Evolutionary conservation across 2,888 invertebrate species (phyloP).

Genomic region (Standfussiana lucernea): DNA sequence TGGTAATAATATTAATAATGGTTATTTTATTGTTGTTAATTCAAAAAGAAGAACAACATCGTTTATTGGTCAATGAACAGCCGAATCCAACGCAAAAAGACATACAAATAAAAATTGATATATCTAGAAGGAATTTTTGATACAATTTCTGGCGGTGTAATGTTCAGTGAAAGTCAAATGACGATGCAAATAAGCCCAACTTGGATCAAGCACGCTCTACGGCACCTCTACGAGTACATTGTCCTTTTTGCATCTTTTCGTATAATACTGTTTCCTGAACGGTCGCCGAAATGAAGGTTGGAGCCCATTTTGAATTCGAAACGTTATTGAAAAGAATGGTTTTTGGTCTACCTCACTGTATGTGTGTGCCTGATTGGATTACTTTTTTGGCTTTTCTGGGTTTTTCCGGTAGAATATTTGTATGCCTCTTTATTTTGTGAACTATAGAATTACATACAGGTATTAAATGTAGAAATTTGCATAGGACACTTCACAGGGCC

Average conservation of each 20-base stretch:
- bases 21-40: neutral
- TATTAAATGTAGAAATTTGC: neutral
- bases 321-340: slow-evolving; percentile 16
- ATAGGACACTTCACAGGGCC: no score
- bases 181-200: slow-evolving; percentile 75
- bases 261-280: slow-evolving; percentile 1
- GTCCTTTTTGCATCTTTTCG: slow-evolving; percentile 31
- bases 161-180: slow-evolving; percentile 47
- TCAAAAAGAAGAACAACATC: neutral
- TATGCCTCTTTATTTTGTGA: neutral
- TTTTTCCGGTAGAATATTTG: neutral
- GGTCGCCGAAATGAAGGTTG: slow-evolving; percentile 19
- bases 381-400: neutral
- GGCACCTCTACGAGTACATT: slow-evolving; percentile 7
- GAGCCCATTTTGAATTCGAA: slow-evolving; percentile 19
- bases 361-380: neutral
- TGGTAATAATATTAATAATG: no score
- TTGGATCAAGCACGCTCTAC: slow-evolving; percentile 72
- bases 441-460: neutral
- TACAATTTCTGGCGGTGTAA: slow-evolving; percentile 16
- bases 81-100: neutral
- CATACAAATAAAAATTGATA: neutral
- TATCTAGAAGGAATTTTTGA: slow-evolving; percentile 5
- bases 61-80: neutral
- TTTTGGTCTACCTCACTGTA: neutral